Evolutionary conservation across 2,113 vertebrate genomes (phyloP), one percentile per base, ranked within the genome.

Genomic region (Columba livia): DNA sequence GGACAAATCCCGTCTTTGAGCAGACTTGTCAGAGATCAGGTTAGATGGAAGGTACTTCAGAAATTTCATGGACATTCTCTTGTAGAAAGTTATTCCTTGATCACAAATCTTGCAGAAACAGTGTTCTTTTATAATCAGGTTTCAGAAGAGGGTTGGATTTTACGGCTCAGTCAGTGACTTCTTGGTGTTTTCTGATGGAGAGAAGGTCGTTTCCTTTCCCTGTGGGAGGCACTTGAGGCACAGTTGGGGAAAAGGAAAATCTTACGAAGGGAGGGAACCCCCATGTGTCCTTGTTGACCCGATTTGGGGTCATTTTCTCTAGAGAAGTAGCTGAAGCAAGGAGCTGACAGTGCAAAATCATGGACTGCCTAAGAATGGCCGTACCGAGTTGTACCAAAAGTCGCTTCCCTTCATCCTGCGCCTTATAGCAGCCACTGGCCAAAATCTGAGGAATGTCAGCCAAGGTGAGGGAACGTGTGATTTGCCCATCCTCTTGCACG

Each of bases 301-400:
- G 12, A 2, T 72, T 26, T 18, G 32, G 38, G 12, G 8, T 40
- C 11, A 5, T n/a, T 66, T 72, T 47, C 32, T 31, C 25, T 29
- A 36, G 24, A 42, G n/a, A 48, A 67, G 32, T 7, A 70, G 40
- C 57, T 47, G 34, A 24, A 83, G 15, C 34, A 54, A 61, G 38
- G 62, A 50, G 20, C 20, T 38, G 4, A 11, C 47, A 47, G 8
- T 20, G 21, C 0, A 0, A n/a, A 66, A 42, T 32, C 11, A 1
- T 3, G 56, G 65, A 38, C n/a, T 25, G 56, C 7, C 0, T 15
- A 28, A 36, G 74, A 4, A 9, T 15, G 50, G 29, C 53, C 9
- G 1, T 21, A 11, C 7, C 19, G 36, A 31, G 12, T 60, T 2
- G 1, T 47, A 5, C 42, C 25, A 17, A 36, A 58, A 48, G 36